A percentile compares a stretch with the other conserved stretches of the same genome.
Conservation (phyloP, 2,888 invertebrate species). For the Cheilosia pagana region DNA sequence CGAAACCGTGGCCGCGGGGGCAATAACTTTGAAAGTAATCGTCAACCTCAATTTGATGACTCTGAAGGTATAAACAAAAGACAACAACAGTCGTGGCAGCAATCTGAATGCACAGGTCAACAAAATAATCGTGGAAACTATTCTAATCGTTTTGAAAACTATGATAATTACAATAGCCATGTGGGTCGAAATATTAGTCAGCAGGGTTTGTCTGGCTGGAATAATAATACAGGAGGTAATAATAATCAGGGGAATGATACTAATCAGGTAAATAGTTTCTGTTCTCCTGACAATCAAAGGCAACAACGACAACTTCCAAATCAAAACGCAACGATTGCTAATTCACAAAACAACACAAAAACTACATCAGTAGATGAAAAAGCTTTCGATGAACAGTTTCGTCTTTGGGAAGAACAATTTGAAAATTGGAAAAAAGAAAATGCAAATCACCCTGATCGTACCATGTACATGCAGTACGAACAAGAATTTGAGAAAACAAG, state of each 20-base stretch:
- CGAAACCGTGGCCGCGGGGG: slow-evolving; percentile 35
- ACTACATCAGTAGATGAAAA: slow-evolving; percentile 86
- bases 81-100: slow-evolving; percentile 48
- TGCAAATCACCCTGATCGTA: slow-evolving; percentile 95
- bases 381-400: slow-evolving; percentile 94
- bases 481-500: slow-evolving; percentile 94
- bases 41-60: slow-evolving; percentile 32
- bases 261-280: slow-evolving; percentile 27
- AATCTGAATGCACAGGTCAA: slow-evolving; percentile 15
- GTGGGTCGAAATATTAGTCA: slow-evolving; percentile 16
- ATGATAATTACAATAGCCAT: slow-evolving; percentile 46
- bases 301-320: slow-evolving; percentile 28
- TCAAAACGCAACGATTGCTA: slow-evolving; percentile 8
- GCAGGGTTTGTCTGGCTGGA: slow-evolving; percentile 37
- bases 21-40: slow-evolving; percentile 25
- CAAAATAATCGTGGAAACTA: slow-evolving; percentile 46
- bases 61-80: slow-evolving; percentile 31
- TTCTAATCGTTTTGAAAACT: slow-evolving; percentile 47
- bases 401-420: slow-evolving; percentile 96
- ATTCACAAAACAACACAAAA: slow-evolving; percentile 35
- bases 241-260: slow-evolving; percentile 1
- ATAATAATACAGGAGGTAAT: slow-evolving; percentile 15
- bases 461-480: slow-evolving; percentile 93
- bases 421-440: slow-evolving; percentile 96
- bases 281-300: slow-evolving; percentile 43